Percentiles rank a stretch among this genome's conserved stretches.
Conservation (phyloP, 1,140 invertebrate species). For the Artemia franciscana region DNA sequence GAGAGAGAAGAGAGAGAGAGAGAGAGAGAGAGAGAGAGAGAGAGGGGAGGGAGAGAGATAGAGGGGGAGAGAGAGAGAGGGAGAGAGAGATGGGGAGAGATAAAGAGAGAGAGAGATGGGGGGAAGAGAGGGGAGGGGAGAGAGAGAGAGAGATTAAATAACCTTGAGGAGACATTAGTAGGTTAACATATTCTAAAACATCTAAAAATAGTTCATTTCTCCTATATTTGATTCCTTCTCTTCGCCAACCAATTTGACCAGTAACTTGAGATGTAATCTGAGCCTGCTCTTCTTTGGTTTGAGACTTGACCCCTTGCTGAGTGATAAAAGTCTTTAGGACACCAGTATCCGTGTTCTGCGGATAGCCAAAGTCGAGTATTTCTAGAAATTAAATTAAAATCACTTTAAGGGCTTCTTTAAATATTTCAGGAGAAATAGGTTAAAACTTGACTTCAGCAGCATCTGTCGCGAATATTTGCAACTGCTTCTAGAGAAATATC, state of each 20-base stretch:
- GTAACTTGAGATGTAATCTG: conserved; percentile 99
- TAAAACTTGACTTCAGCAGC: too few species aligned
- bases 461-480: too few species aligned
- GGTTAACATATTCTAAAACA: conserved; percentile 95
- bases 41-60: too few species aligned
- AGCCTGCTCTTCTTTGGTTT: conserved; percentile 96
- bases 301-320: conserved; percentile 95
- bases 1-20: too few species aligned
- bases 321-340: conserved; percentile 98
- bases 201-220: conserved; percentile 97
- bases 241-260: conserved; percentile 97
- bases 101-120: neutral
- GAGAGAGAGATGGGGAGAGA: too few species aligned
- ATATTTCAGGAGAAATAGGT: too few species aligned
- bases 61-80: too few species aligned
- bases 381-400: conserved; percentile 44
- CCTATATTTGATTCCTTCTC: conserved; percentile 97
- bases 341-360: conserved; percentile 97
- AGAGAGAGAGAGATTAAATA: conserved; percentile 8
- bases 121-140: neutral
- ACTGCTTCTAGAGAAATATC: too few species aligned
- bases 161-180: conserved; percentile 98
- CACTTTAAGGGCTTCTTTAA: too few species aligned
- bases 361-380: conserved; percentile 98
- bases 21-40: too few species aligned